Evolutionary conservation across 2,888 invertebrate species (phyloP).

Genomic region (Morinoia aosen): DNA sequence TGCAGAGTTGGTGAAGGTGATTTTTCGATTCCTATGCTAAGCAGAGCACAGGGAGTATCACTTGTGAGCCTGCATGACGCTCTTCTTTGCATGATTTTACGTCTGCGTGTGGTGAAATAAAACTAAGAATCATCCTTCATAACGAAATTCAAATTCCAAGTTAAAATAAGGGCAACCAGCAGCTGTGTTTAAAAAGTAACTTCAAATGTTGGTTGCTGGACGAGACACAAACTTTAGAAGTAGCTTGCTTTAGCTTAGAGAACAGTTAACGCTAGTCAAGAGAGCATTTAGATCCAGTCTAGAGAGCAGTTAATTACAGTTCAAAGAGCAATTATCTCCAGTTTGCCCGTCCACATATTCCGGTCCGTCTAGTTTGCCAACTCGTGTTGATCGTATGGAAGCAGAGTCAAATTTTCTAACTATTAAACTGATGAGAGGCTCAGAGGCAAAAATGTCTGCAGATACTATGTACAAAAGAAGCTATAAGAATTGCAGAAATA

Average conservation of each 20-base stretch:
- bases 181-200: not conserved
- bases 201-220: not conserved
- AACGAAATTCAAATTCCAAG: not conserved
- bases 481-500: not conserved
- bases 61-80: too few species aligned
- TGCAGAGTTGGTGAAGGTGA: too few species aligned
- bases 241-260: not conserved
- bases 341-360: too few species aligned
- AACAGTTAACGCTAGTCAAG: not conserved
- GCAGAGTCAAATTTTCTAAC: not conserved
- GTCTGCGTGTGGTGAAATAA: not conserved
- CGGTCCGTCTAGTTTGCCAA: not conserved
- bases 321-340: too few species aligned
- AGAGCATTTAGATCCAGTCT: not conserved
- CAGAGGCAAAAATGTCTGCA: not conserved
- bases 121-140: not conserved
- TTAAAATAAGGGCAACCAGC: not conserved
- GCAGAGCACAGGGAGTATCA: too few species aligned
- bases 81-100: not conserved
- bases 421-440: not conserved
- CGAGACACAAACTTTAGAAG: not conserved
- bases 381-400: not conserved
- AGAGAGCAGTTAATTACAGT: not conserved
- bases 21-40: too few species aligned
- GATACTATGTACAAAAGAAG: conserved; percentile 4